phyloP scores from a whole-genome alignment of 1,140 invertebrate species.

The Proales similis region DNA sequence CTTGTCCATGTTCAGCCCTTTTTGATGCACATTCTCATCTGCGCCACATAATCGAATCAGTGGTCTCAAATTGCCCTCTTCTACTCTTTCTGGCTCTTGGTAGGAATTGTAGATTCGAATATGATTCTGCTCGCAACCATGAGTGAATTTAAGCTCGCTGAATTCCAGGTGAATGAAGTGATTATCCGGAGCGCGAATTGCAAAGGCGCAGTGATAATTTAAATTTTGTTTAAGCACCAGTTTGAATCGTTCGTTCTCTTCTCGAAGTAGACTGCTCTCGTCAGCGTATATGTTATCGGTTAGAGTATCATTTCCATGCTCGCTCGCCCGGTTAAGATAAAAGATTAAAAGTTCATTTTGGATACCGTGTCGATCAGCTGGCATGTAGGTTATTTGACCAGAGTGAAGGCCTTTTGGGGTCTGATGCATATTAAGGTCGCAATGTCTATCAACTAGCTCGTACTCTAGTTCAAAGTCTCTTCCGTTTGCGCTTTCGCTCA shows the following conservation, averaged over 20 bases:
- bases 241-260: slow-evolving; percentile 26
- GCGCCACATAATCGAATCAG: slow-evolving; percentile 11
- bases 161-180: slow-evolving; percentile 28
- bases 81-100: too few species aligned
- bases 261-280: too few species aligned
- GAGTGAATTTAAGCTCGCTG: not conserved
- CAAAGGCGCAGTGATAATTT: slow-evolving; percentile 28
- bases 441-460: slow-evolving; percentile 18
- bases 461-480: slow-evolving; percentile 24
- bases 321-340: too few species aligned
- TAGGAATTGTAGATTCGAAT: slow-evolving; percentile 23
- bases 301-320: too few species aligned
- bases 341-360: too few species aligned
- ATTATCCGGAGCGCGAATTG: slow-evolving; percentile 4
- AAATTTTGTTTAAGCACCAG: slow-evolving; percentile 18
- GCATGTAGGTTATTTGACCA: too few species aligned
- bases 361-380: too few species aligned
- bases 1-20: not conserved
- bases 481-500: not conserved
- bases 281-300: too few species aligned
- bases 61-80: too few species aligned
- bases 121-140: slow-evolving; percentile 17
- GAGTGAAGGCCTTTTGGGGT: too few species aligned
- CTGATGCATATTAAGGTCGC: too few species aligned
- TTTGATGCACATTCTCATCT: not conserved